Evolutionary conservation across 2,888 invertebrate species (phyloP).

Genomic region (Caenorhabditis sp.): DNA sequence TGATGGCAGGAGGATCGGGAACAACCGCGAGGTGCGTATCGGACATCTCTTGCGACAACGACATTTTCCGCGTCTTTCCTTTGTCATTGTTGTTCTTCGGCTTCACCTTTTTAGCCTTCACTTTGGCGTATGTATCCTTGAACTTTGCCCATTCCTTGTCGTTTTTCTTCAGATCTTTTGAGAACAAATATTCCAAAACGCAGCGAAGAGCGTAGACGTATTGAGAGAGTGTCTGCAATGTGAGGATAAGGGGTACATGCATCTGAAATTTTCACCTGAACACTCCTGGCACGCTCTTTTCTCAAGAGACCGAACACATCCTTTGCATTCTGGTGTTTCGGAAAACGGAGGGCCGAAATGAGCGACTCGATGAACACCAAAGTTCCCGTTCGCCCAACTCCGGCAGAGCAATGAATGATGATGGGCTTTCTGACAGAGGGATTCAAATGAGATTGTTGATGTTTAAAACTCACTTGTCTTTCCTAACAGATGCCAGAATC

Average conservation of each 20-base stretch:
- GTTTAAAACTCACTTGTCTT: conserved; percentile 26
- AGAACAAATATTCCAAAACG: conserved; percentile 41
- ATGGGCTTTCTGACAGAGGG: conserved; percentile 41
- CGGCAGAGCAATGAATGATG: conserved; percentile 56
- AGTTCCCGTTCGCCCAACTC: conserved; percentile 58
- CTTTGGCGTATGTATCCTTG: conserved; percentile 39
- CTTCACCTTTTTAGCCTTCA: conserved; percentile 25
- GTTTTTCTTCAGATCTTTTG: conserved; percentile 34
- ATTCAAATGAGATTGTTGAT: background rate
- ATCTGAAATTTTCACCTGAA: conserved; percentile 22
- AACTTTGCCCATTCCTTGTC: conserved; percentile 44
- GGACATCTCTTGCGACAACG: conserved; percentile 19
- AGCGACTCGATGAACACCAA: conserved; percentile 54
- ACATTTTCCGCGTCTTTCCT: conserved; percentile 1
- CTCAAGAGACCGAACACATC: conserved; percentile 33
- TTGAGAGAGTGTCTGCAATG: conserved; percentile 37
- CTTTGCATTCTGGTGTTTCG: conserved; percentile 24
- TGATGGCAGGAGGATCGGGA: background rate
- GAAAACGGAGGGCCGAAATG: conserved; percentile 37
- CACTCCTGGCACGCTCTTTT: conserved; percentile 47
- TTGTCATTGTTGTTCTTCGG: conserved; percentile 7
- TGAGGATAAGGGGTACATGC: background rate
- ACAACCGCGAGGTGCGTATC: conserved; percentile 7
- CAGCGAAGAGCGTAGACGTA: conserved; percentile 56
- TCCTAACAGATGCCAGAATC: conserved; percentile 22